These are phyloP conservation scores for Calameuta idolon DNA, from an alignment of 2,888 invertebrate species.

Conservation along the genomic window DNA sequence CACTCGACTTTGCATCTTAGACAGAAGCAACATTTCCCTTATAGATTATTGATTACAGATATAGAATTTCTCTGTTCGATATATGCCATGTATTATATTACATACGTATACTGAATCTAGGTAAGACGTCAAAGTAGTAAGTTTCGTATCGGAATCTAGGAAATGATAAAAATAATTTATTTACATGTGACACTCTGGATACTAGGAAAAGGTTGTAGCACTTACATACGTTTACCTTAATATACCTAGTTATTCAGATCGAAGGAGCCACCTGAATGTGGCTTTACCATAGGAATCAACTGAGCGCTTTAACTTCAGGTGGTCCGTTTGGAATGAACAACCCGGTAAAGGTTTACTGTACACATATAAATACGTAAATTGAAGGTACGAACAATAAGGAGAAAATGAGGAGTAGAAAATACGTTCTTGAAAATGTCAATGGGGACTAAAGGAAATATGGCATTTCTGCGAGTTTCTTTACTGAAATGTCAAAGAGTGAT, in stretches of 20 bases:
- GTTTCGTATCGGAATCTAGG: too few species aligned
- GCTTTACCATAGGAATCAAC: not conserved
- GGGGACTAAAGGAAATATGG: conserved; percentile 13
- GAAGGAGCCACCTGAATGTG: too few species aligned
- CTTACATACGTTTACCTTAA: too few species aligned
- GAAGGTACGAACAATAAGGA: not conserved
- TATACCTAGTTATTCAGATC: too few species aligned
- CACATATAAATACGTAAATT: not conserved
- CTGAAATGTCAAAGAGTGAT: not conserved
- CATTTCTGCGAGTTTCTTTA: conserved; percentile 3
- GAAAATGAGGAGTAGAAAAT: not conserved
- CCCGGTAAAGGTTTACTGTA: not conserved
- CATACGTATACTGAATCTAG: not conserved
- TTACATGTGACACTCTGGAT: not conserved
- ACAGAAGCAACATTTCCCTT: conserved; percentile 9
- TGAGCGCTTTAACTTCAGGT: not conserved
- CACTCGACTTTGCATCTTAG: conserved; percentile 14
- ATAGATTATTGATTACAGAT: not conserved
- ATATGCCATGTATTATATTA: not conserved
- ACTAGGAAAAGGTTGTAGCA: not conserved
- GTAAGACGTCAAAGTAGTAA: not conserved
- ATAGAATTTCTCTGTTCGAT: not conserved
- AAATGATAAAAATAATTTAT: not conserved
- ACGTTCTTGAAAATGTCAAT: conserved; percentile 14
- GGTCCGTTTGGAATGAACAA: not conserved